These are phyloP conservation scores for Eueremaeus valkanovi DNA, from an alignment of 2,888 invertebrate genomes.

Conservation along the genomic window DNA sequence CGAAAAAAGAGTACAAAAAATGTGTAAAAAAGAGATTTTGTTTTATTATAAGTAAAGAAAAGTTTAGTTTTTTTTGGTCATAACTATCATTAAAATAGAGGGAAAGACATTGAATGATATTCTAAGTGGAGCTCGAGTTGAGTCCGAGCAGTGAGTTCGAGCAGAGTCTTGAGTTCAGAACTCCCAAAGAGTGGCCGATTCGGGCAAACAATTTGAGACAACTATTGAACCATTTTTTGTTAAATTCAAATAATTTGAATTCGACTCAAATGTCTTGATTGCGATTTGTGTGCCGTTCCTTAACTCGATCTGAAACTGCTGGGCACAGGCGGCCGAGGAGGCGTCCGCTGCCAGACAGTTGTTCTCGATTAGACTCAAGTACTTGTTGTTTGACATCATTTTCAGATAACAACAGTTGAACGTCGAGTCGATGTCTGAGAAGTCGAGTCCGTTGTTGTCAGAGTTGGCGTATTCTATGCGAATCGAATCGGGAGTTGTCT, in stretches of 20 bases:
- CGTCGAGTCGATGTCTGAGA: slow-evolving; percentile 1
- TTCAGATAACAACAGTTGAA: slow-evolving; percentile 43
- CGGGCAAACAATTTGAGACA: slow-evolving; percentile 70
- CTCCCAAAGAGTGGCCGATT: slow-evolving; percentile 86
- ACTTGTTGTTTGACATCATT: slow-evolving; percentile 79
- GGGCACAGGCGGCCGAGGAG: slow-evolving; percentile 61
- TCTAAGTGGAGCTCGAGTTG: too few relatives aligned
- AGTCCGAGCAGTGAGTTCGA: not conserved
- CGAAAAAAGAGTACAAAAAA: too few relatives aligned
- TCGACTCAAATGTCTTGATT: slow-evolving; percentile 67
- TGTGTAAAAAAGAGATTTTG: too few relatives aligned
- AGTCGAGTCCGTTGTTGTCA: slow-evolving; percentile 28
- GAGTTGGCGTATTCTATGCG: slow-evolving; percentile 53
- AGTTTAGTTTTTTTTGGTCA: too few relatives aligned
- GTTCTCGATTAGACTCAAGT: slow-evolving; percentile 79
- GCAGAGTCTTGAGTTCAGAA: slow-evolving; percentile 51
- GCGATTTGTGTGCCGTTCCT: slow-evolving; percentile 38
- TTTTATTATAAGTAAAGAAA: too few relatives aligned
- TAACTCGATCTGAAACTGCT: slow-evolving; percentile 42
- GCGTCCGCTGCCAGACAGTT: slow-evolving; percentile 78
- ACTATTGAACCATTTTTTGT: slow-evolving; percentile 87
- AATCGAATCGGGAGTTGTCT: slow-evolving; percentile 88
- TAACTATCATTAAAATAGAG: too few relatives aligned
- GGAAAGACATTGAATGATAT: too few relatives aligned
- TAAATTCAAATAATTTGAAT: slow-evolving; percentile 70